Base-by-base conservation (phyloP, 2,113 vertebrate genomes). In the Panurus biarmicus region DNA sequence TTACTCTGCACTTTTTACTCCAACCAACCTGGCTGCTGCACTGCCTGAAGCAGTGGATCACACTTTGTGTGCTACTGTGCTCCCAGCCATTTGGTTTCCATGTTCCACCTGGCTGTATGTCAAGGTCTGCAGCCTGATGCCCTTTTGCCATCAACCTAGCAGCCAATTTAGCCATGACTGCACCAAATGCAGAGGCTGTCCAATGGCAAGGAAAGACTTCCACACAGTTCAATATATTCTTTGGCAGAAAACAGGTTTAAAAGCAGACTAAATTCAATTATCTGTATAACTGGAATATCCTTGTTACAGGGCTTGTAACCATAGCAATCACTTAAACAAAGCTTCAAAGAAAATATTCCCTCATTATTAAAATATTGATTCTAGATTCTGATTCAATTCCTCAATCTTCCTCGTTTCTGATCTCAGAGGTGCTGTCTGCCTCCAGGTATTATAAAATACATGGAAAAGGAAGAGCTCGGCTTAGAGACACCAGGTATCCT, bases 261-360 rank as follows among this genome's bases (percentile, higher is more conserved):
- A 94, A 70, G 47, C 47, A 79, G 11, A 26, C 67, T 87, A 87
- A 75, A 84, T 57, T 65, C n/a, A 67, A 67, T 73, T 66, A 73
- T 89, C 90, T 89, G 64, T 89, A 66, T 56, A 94, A 91, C 38
- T 58, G 26, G 74, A 83, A 66, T 85, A 91, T 44, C 91, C 58
- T 95, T 61, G 85, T 89, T 93, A 93, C 78, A 70, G n/a, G 58
- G 31, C 45, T 89, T 66, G 84, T 87, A 94, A 94, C 78, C 58
- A 90, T 24, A 92, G 81, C 61, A 77, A 84, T 84, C 61, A 85
- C 35, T 90, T 72, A 71, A 96, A 93, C 33, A 80, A 74, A 81
- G 70, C 40, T 87, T 76, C 76, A 79, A 93, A 87, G 58, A 81
- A 87, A 91, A 77, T 75, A 95, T 6, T 80, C 24, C n/a, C 42